Percentiles rank a stretch among this genome's conserved stretches.
These are phyloP conservation scores for Oryzias javanicus DNA, from an alignment of 2,113 vertebrate genomes.

Conservation along the genomic window DNA sequence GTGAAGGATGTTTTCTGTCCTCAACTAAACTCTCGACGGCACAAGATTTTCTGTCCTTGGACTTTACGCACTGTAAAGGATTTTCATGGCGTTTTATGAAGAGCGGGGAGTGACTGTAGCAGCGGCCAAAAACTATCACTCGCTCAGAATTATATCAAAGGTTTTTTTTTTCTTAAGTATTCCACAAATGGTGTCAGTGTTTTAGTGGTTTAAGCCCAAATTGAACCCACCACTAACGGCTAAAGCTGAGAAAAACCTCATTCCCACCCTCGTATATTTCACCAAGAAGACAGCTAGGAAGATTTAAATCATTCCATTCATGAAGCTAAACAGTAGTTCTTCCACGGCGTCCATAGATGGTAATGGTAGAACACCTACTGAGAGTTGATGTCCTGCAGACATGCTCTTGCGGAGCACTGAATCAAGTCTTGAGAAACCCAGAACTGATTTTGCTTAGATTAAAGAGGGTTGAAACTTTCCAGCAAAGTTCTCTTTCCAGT, in stretches of 20 bases:
- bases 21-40: background rate
- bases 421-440: constrained; percentile 32
- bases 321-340: constrained; percentile 38
- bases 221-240: constrained; percentile 3
- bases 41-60: background rate
- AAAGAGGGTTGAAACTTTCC: constrained; percentile 21
- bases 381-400: constrained; percentile 35
- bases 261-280: background rate
- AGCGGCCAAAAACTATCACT: background rate
- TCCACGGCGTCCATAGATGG: constrained; percentile 13
- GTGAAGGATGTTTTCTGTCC: background rate
- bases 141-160: background rate
- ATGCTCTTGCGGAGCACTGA: constrained; percentile 19
- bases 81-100: background rate
- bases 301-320: constrained; percentile 47
- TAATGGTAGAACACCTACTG: constrained; percentile 21
- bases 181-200: background rate
- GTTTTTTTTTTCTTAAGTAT: background rate
- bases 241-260: background rate
- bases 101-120: background rate
- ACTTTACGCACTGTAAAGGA: background rate
- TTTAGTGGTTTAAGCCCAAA: constrained; percentile 8
- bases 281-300: constrained; percentile 5
- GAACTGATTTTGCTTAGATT: constrained; percentile 12
- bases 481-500: constrained; percentile 24